Evolutionary conservation across 2,113 vertebrate genomes (phyloP), one percentile per base, ranked within the genome.

Genomic region (Zapornia atra): DNA sequence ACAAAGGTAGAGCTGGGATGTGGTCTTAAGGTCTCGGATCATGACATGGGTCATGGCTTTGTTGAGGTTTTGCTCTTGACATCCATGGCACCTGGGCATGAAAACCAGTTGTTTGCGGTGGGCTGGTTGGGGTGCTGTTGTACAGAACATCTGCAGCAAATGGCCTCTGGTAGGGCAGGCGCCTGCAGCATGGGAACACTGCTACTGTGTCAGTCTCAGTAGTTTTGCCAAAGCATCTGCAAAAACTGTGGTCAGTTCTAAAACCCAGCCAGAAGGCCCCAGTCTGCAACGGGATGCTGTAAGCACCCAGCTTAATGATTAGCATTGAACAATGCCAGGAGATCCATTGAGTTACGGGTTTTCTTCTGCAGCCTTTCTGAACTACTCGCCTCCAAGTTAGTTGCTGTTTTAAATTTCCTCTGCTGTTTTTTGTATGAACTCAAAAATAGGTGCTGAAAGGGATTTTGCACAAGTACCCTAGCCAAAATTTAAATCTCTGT

Each of bases 401-500:
- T 91, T 81, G 88, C 31, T 70, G 70, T 64, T 91, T 79, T 63
- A 82, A 70, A 87, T 96, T 82, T 93, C 36, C 8, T 85, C 33
- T 2, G 1, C 46, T 86, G 82, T 17, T 9, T 61, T 92, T 80
- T 86, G 64, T 83, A 64, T 31, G 34, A 83, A 63, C 63, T 66
- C 54, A 83, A 72, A 92, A 92, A 44, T 59, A 78, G 9, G 46
- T 90, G 68, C 82, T 93, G 92, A 80, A 40, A 34, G 44, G 48
- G 54, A 65, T 89, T 92, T 80, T 92, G 56, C 60, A 64, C 59
- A 66, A 66, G 17, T 59, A 19, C 17, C 24, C 73, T 75, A 86
- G 92, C 88, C 88, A 92, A 81, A 92, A 92, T 53, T 70, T 70
- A 68, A 77, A 46, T 48, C 29, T 66, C 77, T 94, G 29, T 91